Percentiles rank a stretch among this genome's conserved stretches.
Conservation (phyloP, 2,888 invertebrate species). For the Thecocarcelia acutangulata region DNA sequence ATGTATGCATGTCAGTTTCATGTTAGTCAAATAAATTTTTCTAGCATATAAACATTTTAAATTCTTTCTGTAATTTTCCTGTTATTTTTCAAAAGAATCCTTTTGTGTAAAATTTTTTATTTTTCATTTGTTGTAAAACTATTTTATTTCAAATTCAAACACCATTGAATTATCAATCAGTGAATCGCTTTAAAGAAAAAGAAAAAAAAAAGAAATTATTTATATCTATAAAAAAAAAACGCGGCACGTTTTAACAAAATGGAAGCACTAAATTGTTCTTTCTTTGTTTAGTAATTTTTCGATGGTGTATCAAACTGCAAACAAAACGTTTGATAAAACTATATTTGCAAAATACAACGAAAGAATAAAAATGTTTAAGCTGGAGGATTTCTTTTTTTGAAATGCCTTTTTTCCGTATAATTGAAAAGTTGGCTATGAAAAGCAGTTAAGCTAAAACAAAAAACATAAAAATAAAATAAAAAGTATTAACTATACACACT, state of each 20-base stretch:
- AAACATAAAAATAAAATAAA: constrained; percentile 1
- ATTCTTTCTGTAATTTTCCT: neutral
- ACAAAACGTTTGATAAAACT: constrained; percentile 57
- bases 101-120: constrained; percentile 9
- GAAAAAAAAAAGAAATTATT: neutral
- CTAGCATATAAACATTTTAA: no score
- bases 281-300: constrained; percentile 38
- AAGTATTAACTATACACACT: neutral
- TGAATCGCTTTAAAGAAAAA: neutral
- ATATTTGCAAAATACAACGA: constrained; percentile 34
- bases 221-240: constrained; percentile 1
- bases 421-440: constrained; percentile 63
- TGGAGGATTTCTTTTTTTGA: neutral
- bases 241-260: constrained; percentile 47
- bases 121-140: constrained; percentile 14
- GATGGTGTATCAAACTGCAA: constrained; percentile 20
- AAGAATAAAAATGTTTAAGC: constrained; percentile 27
- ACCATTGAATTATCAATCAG: constrained; percentile 46
- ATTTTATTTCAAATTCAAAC: constrained; percentile 49
- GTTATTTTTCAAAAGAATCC: neutral
- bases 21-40: no score
- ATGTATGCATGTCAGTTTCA: no score
- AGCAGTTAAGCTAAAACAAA: constrained; percentile 43
- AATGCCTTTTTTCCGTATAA: constrained; percentile 35
- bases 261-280: constrained; percentile 46